Base-by-base conservation (phyloP, 2,888 invertebrate species). In the Danaus chrysippus region DNA sequence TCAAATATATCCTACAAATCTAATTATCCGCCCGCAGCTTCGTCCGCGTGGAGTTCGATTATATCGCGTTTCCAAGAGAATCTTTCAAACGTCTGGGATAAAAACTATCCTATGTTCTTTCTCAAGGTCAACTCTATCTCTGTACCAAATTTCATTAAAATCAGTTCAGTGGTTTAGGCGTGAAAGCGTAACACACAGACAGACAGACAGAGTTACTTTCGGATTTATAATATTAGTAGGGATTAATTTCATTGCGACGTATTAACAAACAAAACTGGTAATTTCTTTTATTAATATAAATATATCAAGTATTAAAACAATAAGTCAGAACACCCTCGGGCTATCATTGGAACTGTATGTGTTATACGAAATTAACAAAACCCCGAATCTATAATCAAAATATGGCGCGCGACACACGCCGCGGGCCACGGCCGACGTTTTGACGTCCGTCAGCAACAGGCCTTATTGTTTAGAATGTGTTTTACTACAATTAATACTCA, bases 371-470 rank as follows among this genome's bases (percentile, higher is more conserved):
- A 49, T 49, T 49, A 49, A 49, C 49, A 49, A 49, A 49, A 17
- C 10, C 15, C 23, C 10, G 17, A n/a, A 49, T 49, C 49, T 49
- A 49, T 49, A 49, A 49, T 49, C 49, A 17, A 17, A 49, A 42
- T 52, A 42, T 54, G 54, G 58, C 44, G 56, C 43, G 46, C 59
- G 68, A 64, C 68, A 65, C 54, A 17, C 19, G 64, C 66, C 64
- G 44, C 64, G 59, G 64, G 68, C 64, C 54, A 62, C 56, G 53
- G 56, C 17, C 52, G 57, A 54, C 62, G 46, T 57, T 66, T 64
- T 64, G 64, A 68, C 62, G 61, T 61, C 62, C 59, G 64, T 62
- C 64, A 56, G 54, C 54, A 42, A 58, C 62, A 59, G 49, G 49
- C 49, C 49, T 49, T 49, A 49, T 49, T 49, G 49, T 49, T 49